These are phyloP conservation scores for Phyto melanocephala DNA, from an alignment of 2,888 invertebrate genomes.

Conservation along the genomic window DNA sequence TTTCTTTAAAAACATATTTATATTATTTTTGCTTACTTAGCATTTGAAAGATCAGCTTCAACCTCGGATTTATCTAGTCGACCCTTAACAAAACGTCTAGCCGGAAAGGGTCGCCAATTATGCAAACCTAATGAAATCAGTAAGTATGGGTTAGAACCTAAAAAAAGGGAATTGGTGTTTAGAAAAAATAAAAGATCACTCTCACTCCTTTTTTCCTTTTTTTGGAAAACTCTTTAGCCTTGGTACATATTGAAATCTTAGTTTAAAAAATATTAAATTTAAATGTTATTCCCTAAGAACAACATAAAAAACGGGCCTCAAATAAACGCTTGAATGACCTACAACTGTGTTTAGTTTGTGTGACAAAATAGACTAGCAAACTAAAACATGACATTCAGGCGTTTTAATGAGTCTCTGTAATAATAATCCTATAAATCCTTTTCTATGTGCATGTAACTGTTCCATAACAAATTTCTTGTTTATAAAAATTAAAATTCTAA, in stretches of 20 bases:
- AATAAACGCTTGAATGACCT: too few relatives aligned
- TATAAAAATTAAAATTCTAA: neutral
- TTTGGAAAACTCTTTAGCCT: neutral
- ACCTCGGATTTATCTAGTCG: constrained; percentile 74
- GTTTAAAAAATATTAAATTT: too few relatives aligned
- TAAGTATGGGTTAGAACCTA: constrained; percentile 74
- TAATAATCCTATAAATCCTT: neutral
- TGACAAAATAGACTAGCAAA: too few relatives aligned
- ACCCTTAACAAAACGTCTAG: constrained; percentile 68
- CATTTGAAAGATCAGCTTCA: constrained; percentile 76
- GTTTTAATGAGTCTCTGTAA: too few relatives aligned
- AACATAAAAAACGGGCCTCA: too few relatives aligned
- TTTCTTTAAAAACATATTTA: constrained; percentile 2
- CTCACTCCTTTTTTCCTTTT: constrained; percentile 30
- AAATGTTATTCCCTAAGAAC: too few relatives aligned
- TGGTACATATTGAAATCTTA: too few relatives aligned
- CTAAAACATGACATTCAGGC: too few relatives aligned
- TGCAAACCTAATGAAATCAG: constrained; percentile 83
- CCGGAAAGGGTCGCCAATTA: constrained; percentile 79
- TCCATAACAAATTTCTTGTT: neutral
- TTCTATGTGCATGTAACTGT: constrained; percentile 15
- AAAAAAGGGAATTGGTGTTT: neutral
- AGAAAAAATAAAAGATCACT: constrained; percentile 20
- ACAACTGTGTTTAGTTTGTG: too few relatives aligned
- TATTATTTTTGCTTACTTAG: constrained; percentile 65